Conservation (phyloP, 2,113 vertebrate species). For the Patagioenas fasciata region DNA sequence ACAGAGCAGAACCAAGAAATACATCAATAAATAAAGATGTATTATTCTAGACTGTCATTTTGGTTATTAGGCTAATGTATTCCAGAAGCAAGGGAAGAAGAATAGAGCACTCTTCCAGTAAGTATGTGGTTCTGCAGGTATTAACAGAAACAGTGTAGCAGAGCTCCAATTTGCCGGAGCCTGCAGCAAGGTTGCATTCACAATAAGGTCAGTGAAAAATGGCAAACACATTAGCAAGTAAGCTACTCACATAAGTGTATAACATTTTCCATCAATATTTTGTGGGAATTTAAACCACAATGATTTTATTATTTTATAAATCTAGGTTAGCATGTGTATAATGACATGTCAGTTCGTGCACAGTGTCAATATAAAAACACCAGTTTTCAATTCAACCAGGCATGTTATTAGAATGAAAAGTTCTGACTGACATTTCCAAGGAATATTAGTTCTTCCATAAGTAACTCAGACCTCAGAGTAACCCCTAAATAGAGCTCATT, state of each 20-base stretch:
- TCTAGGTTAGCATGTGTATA: slow-evolving; percentile 46
- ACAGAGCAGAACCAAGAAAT: slow-evolving; percentile 27
- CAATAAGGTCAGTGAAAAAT: slow-evolving; percentile 63
- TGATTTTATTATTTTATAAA: slow-evolving; percentile 60
- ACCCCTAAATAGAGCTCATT: not conserved
- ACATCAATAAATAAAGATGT: slow-evolving; percentile 38
- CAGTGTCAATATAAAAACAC: slow-evolving; percentile 26
- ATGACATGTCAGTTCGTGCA: not conserved
- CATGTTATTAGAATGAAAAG: slow-evolving; percentile 67
- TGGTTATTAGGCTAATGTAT: slow-evolving; percentile 60
- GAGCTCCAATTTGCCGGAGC: slow-evolving; percentile 59
- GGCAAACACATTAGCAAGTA: slow-evolving; percentile 42
- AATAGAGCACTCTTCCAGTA: slow-evolving; percentile 30
- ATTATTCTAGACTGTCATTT: slow-evolving; percentile 49
- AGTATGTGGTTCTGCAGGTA: slow-evolving; percentile 31
- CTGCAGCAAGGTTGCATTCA: slow-evolving; percentile 68
- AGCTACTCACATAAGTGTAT: not conserved
- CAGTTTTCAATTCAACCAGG: slow-evolving; percentile 49
- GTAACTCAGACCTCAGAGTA: slow-evolving; percentile 11
- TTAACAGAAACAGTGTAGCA: slow-evolving; percentile 32
- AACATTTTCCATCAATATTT: slow-evolving; percentile 34
- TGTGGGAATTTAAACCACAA: slow-evolving; percentile 27
- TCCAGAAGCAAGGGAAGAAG: slow-evolving; percentile 41
- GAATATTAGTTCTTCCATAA: not conserved
- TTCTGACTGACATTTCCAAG: slow-evolving; percentile 45